Conservation (phyloP, 2,797 vertebrate genomes). For the Clangula hyemalis region DNA sequence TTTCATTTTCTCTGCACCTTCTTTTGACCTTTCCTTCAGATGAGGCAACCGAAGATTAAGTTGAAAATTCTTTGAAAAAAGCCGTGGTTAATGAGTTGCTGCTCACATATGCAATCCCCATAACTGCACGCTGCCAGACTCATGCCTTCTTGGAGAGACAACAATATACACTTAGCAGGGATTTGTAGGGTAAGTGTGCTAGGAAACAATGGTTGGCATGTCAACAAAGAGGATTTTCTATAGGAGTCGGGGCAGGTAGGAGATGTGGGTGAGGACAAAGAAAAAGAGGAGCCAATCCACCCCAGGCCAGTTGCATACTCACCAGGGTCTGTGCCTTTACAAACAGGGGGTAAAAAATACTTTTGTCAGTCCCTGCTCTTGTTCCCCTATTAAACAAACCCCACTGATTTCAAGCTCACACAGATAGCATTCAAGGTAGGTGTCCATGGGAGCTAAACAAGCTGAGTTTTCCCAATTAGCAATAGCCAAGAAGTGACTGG, state of each 20-base stretch:
- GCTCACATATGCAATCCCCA: accelerated
- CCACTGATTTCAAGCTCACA: not conserved
- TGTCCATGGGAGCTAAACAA: not conserved
- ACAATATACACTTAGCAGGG: not conserved
- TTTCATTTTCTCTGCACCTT: not conserved
- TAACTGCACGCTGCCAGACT: accelerated
- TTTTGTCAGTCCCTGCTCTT: not conserved
- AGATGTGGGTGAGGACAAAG: not conserved
- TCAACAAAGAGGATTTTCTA: not conserved
- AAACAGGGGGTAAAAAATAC: not conserved
- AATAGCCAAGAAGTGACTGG: not conserved
- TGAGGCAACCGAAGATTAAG: not conserved
- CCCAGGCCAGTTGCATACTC: not conserved
- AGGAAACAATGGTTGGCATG: not conserved
- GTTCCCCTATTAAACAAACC: not conserved
- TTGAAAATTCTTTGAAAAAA: not conserved
- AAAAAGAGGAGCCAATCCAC: not conserved
- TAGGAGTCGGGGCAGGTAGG: not conserved
- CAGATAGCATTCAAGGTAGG: not conserved
- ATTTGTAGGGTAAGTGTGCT: not conserved
- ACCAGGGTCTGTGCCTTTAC: not conserved
- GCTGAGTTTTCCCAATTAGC: not conserved
- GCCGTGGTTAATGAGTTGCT: not conserved
- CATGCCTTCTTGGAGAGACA: not conserved
- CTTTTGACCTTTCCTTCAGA: not conserved